phyloP scores from a whole-genome alignment of 2,797 vertebrate genomes.

The Sternarchorhynchus goeldii region DNA sequence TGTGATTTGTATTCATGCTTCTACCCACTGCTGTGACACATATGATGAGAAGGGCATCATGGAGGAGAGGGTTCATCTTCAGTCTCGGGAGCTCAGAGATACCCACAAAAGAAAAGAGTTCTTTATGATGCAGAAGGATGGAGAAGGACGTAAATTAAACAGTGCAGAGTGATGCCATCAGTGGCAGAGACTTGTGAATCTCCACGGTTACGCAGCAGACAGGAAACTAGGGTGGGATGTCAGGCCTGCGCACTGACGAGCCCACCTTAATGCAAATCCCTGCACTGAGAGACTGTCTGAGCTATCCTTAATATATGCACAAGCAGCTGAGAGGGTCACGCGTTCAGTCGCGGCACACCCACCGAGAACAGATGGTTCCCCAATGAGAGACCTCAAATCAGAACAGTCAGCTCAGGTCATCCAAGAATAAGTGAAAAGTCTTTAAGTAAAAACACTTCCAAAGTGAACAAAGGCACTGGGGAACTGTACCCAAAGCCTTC shows the following conservation, averaged over 20 bases:
- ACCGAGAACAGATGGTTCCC: too few species aligned
- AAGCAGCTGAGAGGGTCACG: too few species aligned
- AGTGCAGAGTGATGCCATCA: constrained; percentile 21
- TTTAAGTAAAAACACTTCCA: neutral
- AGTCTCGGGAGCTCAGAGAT: constrained; percentile 30
- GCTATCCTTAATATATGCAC: neutral
- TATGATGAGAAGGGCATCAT: neutral
- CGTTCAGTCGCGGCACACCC: too few species aligned
- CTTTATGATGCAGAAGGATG: neutral
- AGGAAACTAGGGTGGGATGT: constrained; percentile 13
- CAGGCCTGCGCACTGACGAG: constrained; percentile 1
- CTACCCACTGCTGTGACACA: neutral
- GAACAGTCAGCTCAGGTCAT: neutral
- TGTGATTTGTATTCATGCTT: constrained; percentile 43
- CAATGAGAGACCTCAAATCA: constrained; percentile 2
- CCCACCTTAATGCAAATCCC: constrained; percentile 3
- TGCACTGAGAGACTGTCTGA: neutral
- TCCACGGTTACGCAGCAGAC: constrained; percentile 7
- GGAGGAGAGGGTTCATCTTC: constrained; percentile 49
- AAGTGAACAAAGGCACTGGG: neutral
- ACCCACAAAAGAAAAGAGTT: constrained; percentile 21
- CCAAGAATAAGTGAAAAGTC: neutral
- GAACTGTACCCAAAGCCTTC: neutral
- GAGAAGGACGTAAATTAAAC: constrained; percentile 32
- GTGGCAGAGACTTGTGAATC: constrained; percentile 43